These are phyloP conservation scores for Drosophila biarmipes DNA, from an alignment of 1,140 invertebrate species.

Conservation along the genomic window DNA sequence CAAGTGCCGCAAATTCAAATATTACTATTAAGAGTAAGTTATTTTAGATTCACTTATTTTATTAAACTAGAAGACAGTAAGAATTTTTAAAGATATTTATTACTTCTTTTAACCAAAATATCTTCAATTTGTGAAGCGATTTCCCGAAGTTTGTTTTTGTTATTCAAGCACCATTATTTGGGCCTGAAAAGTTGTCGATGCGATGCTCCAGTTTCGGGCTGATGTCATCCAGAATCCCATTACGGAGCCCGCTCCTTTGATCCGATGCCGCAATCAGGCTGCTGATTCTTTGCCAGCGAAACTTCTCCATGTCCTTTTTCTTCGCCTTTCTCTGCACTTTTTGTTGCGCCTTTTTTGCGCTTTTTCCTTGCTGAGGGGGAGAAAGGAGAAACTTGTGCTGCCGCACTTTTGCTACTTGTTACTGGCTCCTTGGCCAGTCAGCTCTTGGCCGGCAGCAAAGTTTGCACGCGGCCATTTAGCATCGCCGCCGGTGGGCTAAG, in stretches of 20 bases:
- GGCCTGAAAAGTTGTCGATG: constrained; percentile 3
- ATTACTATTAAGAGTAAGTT: too few species aligned
- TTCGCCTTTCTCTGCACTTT: not conserved
- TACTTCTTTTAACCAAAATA: not conserved
- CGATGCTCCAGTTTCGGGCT: constrained; percentile 16
- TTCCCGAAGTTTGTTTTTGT: not conserved
- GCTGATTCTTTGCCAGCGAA: constrained; percentile 23
- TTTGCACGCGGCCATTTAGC: constrained; percentile 38
- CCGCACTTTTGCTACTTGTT: constrained; percentile 44
- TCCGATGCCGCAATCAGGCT: constrained; percentile 24
- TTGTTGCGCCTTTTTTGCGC: not conserved
- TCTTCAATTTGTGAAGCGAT: not conserved
- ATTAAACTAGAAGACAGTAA: too few species aligned
- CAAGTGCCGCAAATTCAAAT: too few species aligned
- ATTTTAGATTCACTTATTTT: too few species aligned
- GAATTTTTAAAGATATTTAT: too few species aligned
- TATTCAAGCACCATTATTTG: not conserved
- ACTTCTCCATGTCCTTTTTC: constrained; percentile 3
- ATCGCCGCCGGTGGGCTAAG: not conserved
- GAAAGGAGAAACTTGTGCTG: constrained; percentile 27
- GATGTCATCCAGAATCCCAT: constrained; percentile 17
- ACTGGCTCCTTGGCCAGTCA: constrained; percentile 32
- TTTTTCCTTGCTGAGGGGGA: not conserved
- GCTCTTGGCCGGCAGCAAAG: constrained; percentile 34
- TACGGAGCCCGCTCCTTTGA: constrained; percentile 3